A percentile compares a stretch with the other conserved stretches of the same genome.
Conservation (phyloP, 1,140 invertebrate genomes). For the Marisa cornuarietis region DNA sequence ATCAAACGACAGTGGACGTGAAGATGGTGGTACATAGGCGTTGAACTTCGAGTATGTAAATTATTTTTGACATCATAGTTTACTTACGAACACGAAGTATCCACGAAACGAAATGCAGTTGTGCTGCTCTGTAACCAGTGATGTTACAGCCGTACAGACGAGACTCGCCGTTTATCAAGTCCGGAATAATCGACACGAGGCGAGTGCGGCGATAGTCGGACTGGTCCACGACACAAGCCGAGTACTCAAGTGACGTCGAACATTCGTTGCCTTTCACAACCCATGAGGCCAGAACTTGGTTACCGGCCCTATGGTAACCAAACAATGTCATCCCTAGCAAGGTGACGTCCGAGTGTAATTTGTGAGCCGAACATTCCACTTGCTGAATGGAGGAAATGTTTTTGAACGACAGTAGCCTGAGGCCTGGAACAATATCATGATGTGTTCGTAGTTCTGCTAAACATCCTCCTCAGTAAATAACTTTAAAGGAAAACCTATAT, state of each 20-base stretch:
- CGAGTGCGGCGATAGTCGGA: not conserved
- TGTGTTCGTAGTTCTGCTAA: too few species aligned
- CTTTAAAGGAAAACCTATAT: too few species aligned
- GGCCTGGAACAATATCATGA: not conserved
- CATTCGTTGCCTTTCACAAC: not conserved
- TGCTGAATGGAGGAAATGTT: not conserved
- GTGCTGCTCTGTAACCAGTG: not conserved
- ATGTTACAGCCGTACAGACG: not conserved
- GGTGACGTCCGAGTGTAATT: not conserved
- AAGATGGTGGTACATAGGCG: too few species aligned
- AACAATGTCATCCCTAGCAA: conserved; percentile 1
- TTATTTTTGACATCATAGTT: too few species aligned
- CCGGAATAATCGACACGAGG: not conserved
- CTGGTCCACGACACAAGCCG: not conserved
- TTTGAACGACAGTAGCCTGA: not conserved
- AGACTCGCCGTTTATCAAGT: not conserved
- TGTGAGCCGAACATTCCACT: not conserved
- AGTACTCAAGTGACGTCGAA: not conserved
- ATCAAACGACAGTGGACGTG: too few species aligned
- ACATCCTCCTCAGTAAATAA: too few species aligned
- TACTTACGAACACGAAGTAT: too few species aligned
- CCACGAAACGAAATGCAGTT: too few species aligned
- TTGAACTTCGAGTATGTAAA: too few species aligned
- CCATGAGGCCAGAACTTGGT: not conserved
- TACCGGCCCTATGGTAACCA: not conserved